Evolutionary conservation across 2,888 invertebrate species (phyloP), one percentile per base, ranked within the genome.

Genomic region (Lasioglossum figueresi): DNA sequence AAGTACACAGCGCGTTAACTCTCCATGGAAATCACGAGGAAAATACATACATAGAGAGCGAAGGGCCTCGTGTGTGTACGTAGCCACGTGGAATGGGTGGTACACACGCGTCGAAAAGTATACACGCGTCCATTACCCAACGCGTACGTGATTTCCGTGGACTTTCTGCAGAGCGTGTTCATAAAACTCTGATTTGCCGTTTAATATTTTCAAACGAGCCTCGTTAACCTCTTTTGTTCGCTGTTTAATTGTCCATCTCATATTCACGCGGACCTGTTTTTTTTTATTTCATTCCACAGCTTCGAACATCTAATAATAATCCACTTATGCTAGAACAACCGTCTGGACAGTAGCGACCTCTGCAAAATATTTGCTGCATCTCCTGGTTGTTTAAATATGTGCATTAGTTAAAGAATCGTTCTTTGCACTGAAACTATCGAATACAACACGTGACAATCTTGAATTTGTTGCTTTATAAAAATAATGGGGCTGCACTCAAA

Each of bases 11-110:
- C 66, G 71, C 72, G 83, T 56, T 83, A 83, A 85, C 76, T 79
- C 83, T 85, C 83, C 66, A 79, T 83, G 83, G 84, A 85, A 85
- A 85, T 85, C 84, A 79, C 73, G 84, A 79, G 83, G 83, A 73
- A 85, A 83, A 85, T 75, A 76, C 76, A 76, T 45, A n/a, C 56
- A 37, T 52, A 31, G 16, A 45, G 19, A 34, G 59, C 14, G 59
- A 12, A 27, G 27, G 59, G 59, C 31, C 31, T 19, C 27, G 52
- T 52, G 66, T 19, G 37, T 48, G 74, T 40, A 63, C 40, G 74
- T 79, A 48, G 12, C 27, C 74, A 81, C 63, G 37, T 71, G 31
- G 16, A 63, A 56, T 43, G 52, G 40, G 0, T 34, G 66, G 71
- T 16, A 43, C 56, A 52, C n/a, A 8, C 16, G 31, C 12, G 23